A percentile compares a stretch with the other conserved stretches of the same genome.
Conservation (phyloP, 2,797 vertebrate species). For the Mustela erminea region DNA sequence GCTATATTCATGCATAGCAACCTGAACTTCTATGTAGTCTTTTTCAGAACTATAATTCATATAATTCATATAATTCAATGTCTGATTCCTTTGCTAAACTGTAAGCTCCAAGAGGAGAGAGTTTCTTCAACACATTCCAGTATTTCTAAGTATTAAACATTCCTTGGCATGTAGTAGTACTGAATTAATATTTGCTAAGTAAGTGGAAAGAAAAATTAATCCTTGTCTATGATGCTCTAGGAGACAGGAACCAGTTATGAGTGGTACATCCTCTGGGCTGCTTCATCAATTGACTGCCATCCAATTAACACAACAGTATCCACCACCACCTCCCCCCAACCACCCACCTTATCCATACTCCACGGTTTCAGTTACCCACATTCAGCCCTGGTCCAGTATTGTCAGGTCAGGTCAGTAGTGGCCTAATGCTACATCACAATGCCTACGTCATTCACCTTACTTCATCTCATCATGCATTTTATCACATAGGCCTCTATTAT, state of each 20-base stretch:
- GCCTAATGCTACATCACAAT: background rate
- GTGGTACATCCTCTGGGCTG: background rate
- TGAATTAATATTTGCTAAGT: slow-evolving; percentile 38
- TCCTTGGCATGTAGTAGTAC: background rate
- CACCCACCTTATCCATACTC: background rate
- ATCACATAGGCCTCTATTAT: background rate
- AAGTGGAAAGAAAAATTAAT: slow-evolving; percentile 28
- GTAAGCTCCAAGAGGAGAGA: background rate
- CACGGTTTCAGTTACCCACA: background rate
- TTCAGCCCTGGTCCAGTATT: background rate
- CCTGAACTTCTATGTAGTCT: background rate
- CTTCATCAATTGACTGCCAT: background rate
- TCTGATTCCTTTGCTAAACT: slow-evolving; percentile 19
- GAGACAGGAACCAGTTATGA: background rate
- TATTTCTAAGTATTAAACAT: slow-evolving; percentile 37
- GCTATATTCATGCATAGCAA: background rate
- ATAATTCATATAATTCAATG: too few relatives aligned
- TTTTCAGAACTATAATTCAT: background rate
- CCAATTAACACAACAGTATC: background rate
- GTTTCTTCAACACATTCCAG: background rate
- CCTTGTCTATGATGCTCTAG: background rate
- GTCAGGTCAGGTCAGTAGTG: background rate
- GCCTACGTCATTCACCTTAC: background rate
- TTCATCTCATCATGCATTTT: background rate
- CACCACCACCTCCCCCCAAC: background rate